phyloP scores from a whole-genome alignment of 2,888 invertebrate genomes.

The Piscicola geometra region DNA sequence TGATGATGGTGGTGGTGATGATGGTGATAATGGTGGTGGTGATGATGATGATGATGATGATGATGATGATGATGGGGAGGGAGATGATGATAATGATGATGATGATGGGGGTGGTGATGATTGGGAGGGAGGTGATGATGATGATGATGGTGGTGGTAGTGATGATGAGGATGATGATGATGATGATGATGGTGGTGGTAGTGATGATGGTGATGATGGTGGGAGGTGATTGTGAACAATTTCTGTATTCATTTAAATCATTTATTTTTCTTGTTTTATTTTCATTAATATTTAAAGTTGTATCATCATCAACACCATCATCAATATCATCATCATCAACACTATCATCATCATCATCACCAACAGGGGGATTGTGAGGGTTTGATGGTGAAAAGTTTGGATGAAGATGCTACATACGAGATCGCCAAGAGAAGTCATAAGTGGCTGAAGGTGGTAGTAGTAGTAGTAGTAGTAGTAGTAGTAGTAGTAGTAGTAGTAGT shows the following conservation, averaged over 20 bases:
- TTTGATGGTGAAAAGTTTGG: constrained; percentile 92
- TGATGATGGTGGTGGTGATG: constrained; percentile 1
- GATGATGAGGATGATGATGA: constrained; percentile 12
- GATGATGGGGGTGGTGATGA: constrained; percentile 4
- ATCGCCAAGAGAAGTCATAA: constrained; percentile 75
- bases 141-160: constrained; percentile 1
- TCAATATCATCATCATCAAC: neutral
- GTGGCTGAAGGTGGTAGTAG: constrained; percentile 52
- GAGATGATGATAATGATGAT: constrained; percentile 15
- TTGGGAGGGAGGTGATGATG: neutral
- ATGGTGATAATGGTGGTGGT: neutral
- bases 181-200: neutral
- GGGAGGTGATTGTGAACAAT: neutral
- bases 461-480: too few relatives aligned
- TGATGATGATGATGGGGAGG: constrained; percentile 7
- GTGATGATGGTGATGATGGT: neutral
- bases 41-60: constrained; percentile 13
- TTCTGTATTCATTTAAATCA: too few relatives aligned
- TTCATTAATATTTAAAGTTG: neutral
- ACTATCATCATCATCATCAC: neutral
- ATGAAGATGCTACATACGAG: constrained; percentile 88
- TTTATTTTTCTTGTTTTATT: neutral
- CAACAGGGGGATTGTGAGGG: constrained; percentile 88
- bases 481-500: too few relatives aligned
- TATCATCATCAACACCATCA: too few relatives aligned